phyloP scores from a whole-genome alignment of 2,113 vertebrate genomes.

The Ageneiosus marmoratus region DNA sequence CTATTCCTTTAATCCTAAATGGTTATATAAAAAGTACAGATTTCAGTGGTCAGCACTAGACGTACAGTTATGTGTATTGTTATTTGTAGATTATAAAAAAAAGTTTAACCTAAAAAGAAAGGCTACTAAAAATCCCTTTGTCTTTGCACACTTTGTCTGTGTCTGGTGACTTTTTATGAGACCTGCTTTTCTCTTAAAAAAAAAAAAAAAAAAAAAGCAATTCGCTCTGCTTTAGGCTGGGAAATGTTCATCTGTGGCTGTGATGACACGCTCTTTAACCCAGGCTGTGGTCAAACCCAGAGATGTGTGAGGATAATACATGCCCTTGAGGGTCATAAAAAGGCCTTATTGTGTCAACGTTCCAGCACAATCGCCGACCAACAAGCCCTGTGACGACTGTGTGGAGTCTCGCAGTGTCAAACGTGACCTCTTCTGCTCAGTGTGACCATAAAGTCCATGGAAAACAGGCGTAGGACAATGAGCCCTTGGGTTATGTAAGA shows the following conservation, averaged over 20 bases:
- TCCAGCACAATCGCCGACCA: slow-evolving; percentile 42
- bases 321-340: slow-evolving; percentile 46
- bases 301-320: slow-evolving; percentile 27
- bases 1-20: neutral
- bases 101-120: neutral
- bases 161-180: neutral
- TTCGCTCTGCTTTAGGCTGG: neutral
- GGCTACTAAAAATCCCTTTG: neutral
- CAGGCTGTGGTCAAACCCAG: slow-evolving; percentile 27
- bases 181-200: slow-evolving; percentile 1
- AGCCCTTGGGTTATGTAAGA: slow-evolving; percentile 34
- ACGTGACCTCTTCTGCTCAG: slow-evolving; percentile 24
- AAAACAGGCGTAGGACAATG: slow-evolving; percentile 26
- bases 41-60: neutral
- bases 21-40: neutral
- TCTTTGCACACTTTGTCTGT: neutral
- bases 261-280: slow-evolving; percentile 8
- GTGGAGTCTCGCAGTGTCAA: slow-evolving; percentile 36
- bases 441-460: slow-evolving; percentile 10
- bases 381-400: slow-evolving; percentile 30
- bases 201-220: neutral
- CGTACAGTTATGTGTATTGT: neutral
- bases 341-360: slow-evolving; percentile 45
- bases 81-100: neutral
- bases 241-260: slow-evolving; percentile 12